Evolutionary conservation across 2,797 vertebrate genomes (phyloP).

Genomic region (Zonotrichia albicollis): DNA sequence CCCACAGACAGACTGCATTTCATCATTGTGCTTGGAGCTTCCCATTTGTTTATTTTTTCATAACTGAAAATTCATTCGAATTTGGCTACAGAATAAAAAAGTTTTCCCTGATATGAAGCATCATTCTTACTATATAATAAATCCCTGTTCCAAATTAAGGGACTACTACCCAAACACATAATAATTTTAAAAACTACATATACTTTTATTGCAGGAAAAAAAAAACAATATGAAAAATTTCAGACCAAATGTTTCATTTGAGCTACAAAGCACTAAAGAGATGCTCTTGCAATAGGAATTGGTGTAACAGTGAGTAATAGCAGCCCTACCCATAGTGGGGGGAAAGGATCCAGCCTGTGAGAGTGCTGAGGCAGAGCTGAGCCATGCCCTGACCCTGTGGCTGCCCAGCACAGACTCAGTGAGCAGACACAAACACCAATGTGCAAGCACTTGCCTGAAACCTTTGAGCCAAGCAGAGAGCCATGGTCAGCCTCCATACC

Average conservation of each 20-base stretch:
- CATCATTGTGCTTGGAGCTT: neutral
- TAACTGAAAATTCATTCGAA: neutral
- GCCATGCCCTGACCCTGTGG: neutral
- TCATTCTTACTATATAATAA: neutral
- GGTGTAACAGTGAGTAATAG: neutral
- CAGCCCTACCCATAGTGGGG: neutral
- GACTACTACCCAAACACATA: neutral
- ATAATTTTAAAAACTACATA: fast-evolving
- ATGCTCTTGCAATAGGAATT: neutral
- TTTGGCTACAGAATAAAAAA: neutral
- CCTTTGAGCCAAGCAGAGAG: neutral
- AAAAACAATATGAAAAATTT: neutral
- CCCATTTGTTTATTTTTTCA: neutral
- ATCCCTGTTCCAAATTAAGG: neutral
- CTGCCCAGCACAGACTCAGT: neutral
- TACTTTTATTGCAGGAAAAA: neutral
- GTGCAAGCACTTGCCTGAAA: neutral
- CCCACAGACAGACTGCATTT: neutral
- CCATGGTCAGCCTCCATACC: fast-evolving
- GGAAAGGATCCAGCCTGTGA: neutral
- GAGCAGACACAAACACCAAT: neutral
- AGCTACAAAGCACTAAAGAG: neutral
- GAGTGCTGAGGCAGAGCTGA: neutral
- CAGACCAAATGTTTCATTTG: neutral
- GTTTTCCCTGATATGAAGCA: neutral